Evolutionary conservation across 2,113 vertebrate genomes (phyloP), one percentile per base, ranked within the genome.

Genomic region (Anas platyrhynchos): DNA sequence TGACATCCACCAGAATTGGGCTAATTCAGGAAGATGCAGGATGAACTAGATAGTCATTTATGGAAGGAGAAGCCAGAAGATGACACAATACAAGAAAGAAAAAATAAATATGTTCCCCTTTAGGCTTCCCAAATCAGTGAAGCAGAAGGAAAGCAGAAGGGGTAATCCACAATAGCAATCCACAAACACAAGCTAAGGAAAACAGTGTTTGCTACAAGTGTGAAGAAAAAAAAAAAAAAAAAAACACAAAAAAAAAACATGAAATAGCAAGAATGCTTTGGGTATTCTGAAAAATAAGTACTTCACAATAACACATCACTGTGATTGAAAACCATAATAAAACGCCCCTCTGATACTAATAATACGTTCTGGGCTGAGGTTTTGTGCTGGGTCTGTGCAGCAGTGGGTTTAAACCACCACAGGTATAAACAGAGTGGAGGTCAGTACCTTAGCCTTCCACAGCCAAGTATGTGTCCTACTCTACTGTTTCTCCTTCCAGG

Each of bases 401-500:
- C 5, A 20, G 46, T 48, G 46, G 46, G 46, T 48, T 48, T 48
- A 48, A 48, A 48, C 20, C 10, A 48, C 46, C 46, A 48, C 10
- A 22, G 46, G 46, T 41, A n/a, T 7, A 69, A 26, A 20, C 26
- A 71, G 6, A 84, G 38, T 16, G 86, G 18, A 72, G 55, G 6
- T 25, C 41, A 66, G 31, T 32, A 75, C 16, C 48, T 25, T 17
- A 11, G 7, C 18, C 8, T 15, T 7, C 22, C 34, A 22, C n/a
- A 27, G 20, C 7, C 1, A 2, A 65, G 6, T 5, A 3, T 1
- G 0, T 2, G 3, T 36, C 46, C 38, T 63, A 13, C 3, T 31
- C 36, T 13, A 27, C 14, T 7, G 18, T 2, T 29, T 16, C 13
- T 68, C n/a, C 50, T 59, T 13, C 31, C 36, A 18, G 5, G 11